Evolutionary conservation across 2,113 vertebrate species (phyloP).

Genomic region (Helogale parvula): DNA sequence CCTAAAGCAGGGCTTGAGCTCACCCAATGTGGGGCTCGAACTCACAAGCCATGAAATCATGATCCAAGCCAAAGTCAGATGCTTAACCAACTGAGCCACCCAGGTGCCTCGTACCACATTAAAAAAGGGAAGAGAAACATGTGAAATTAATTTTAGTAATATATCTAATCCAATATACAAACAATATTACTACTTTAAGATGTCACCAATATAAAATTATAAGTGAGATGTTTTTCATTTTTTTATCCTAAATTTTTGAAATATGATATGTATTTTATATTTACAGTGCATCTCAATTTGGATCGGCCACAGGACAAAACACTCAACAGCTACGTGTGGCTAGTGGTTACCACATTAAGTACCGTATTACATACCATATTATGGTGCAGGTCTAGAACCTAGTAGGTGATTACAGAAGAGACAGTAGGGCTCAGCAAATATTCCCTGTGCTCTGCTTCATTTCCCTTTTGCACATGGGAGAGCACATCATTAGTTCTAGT

Average conservation of each 20-base stretch:
- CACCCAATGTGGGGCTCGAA: too few species aligned
- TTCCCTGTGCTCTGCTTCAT: not conserved
- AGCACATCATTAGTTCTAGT: not conserved
- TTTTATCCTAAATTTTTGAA: not conserved
- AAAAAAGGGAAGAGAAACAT: not conserved
- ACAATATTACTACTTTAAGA: not conserved
- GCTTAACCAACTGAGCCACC: too few species aligned
- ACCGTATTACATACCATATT: not conserved
- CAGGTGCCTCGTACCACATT: not conserved
- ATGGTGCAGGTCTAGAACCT: not conserved
- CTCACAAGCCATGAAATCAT: too few species aligned
- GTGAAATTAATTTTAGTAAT: not conserved
- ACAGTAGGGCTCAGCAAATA: not conserved
- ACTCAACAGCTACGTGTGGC: not conserved
- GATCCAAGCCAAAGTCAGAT: too few species aligned
- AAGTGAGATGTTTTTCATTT: not conserved
- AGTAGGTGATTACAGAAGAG: not conserved
- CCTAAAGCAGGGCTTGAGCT: too few species aligned
- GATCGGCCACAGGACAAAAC: not conserved
- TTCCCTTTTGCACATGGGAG: not conserved
- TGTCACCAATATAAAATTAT: not conserved
- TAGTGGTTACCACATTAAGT: not conserved
- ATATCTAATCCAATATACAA: not conserved
- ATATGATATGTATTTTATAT: not conserved
- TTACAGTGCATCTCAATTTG: not conserved